phyloP scores from a whole-genome alignment of 2,797 vertebrate genomes.

The Notolabrus celidotus region DNA sequence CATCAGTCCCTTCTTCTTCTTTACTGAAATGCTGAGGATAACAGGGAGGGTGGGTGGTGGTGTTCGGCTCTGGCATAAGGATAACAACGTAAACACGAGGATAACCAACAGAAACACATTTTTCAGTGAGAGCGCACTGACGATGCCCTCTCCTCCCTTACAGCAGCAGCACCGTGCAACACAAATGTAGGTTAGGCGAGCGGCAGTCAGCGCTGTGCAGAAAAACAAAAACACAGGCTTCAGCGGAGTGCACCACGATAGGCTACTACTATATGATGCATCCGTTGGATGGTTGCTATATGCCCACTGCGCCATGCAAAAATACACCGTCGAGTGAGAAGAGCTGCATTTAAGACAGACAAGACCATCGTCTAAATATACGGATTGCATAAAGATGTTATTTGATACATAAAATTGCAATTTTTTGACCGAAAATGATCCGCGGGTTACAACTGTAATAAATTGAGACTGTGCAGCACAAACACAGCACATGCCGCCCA shows the following conservation, averaged over 20 bases:
- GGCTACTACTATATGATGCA: conserved; percentile 82
- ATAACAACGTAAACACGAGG: conserved; percentile 80
- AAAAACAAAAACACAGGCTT: conserved; percentile 86
- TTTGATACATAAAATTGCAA: conserved; percentile 27
- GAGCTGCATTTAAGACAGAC: conserved; percentile 37
- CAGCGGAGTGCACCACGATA: conserved; percentile 76
- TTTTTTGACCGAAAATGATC: conserved; percentile 15
- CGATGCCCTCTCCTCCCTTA: conserved; percentile 74
- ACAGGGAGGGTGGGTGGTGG: conserved; percentile 39
- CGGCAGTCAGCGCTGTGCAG: conserved; percentile 78
- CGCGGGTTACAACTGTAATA: conserved; percentile 38
- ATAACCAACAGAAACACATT: conserved; percentile 70
- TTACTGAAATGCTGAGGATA: conserved; percentile 36
- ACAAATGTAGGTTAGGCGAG: conserved; percentile 86
- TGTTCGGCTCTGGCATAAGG: conserved; percentile 60
- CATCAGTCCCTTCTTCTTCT: conserved; percentile 50
- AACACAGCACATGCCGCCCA: conserved; percentile 77
- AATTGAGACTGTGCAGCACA: conserved; percentile 61
- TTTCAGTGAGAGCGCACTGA: conserved; percentile 66
- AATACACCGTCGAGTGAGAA: conserved; percentile 54
- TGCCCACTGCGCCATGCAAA: conserved; percentile 82
- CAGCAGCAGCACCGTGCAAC: conserved; percentile 66
- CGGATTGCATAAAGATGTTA: background rate
- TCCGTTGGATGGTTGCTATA: conserved; percentile 81
- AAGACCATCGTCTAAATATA: background rate